phyloP scores from a whole-genome alignment of 2,113 vertebrate genomes.

The Crotalus viridis region DNA sequence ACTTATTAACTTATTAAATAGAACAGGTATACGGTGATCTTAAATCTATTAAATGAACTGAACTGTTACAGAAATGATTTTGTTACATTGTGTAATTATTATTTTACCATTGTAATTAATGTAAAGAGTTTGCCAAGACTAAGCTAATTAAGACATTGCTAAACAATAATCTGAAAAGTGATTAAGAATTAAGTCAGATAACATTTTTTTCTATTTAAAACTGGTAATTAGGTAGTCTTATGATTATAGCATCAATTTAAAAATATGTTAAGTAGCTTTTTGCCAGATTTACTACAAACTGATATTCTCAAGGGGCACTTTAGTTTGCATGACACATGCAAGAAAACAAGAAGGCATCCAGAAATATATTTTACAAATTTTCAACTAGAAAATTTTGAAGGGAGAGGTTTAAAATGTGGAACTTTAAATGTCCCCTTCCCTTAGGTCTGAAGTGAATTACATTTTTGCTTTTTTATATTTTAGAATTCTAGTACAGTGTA shows the following conservation, averaged over 20 bases:
- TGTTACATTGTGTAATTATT: background rate
- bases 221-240: background rate
- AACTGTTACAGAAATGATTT: background rate
- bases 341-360: background rate
- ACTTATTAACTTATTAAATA: background rate
- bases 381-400: background rate
- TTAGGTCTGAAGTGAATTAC: background rate
- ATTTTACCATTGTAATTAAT: slow-evolving; percentile 9
- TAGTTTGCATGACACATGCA: background rate
- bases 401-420: background rate
- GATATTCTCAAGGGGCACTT: background rate
- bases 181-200: background rate
- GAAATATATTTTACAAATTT: background rate
- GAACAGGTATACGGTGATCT: background rate
- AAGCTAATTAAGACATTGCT: background rate
- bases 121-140: slow-evolving; percentile 4
- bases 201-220: background rate
- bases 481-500: background rate
- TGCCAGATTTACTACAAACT: background rate
- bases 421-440: background rate
- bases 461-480: background rate
- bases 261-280: background rate
- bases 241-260: background rate
- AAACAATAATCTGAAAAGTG: background rate
- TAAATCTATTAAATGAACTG: background rate